Conservation (phyloP, 2,113 vertebrate genomes). For the Oenanthe melanoleuca region DNA sequence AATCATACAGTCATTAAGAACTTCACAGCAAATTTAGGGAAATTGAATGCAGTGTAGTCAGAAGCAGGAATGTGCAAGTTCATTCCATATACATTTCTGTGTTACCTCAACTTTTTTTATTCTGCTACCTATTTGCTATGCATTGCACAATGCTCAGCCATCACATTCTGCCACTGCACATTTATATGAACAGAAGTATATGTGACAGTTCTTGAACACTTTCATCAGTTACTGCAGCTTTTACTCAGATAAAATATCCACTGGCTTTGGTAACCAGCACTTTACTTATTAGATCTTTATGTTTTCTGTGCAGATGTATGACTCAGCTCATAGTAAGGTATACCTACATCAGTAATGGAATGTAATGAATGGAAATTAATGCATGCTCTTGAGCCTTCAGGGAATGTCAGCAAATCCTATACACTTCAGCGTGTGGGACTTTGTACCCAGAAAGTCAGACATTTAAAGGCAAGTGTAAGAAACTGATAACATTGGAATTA, state of each 20-base stretch:
- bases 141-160: background rate
- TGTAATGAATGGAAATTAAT: background rate
- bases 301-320: fast-evolving
- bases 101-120: background rate
- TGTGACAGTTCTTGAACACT: background rate
- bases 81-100: background rate
- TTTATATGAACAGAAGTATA: background rate
- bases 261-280: background rate
- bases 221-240: background rate
- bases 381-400: background rate
- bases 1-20: background rate
- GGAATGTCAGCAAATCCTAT: background rate
- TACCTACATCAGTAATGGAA: background rate
- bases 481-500: background rate
- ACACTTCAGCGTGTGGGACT: background rate
- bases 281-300: background rate
- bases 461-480: background rate
- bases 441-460: background rate
- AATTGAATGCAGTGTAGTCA: background rate
- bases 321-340: background rate
- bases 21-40: background rate
- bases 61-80: background rate
- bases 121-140: background rate
- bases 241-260: background rate
- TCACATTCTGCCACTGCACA: background rate